Evolutionary conservation across 2,888 invertebrate genomes (phyloP), one percentile per base, ranked within the genome.

Genomic region (Volucella inflata): DNA sequence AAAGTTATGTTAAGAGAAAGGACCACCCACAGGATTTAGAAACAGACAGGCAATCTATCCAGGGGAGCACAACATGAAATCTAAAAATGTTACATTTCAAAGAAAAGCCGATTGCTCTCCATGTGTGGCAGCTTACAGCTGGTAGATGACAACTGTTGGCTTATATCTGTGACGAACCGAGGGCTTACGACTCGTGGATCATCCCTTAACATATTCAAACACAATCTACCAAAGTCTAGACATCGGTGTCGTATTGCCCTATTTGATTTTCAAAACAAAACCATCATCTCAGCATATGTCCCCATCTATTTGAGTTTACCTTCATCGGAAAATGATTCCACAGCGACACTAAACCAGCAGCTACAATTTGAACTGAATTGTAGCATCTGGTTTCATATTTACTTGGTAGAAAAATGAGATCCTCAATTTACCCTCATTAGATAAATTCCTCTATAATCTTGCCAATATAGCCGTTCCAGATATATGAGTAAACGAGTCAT

Each of bases 201-300:
- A 30, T 30, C 30, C 30, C 30, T 30, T 30, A 67, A 44, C 55
- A 14, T 44, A 53, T 68, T 68, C 67, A 68, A 68, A 55, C 30
- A 30, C 44, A 68, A 68, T 55, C 67, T 44, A 36, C 36, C 30
- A 16, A 55, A 44, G 67, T 68, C 53, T 68, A 68, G 67, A 68
- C 67, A 68, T 53, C 44, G 67, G 14, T 44, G 53, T 68, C 17
- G 30, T 21, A 62, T 72, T 48, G 40, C 60, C 38, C 48, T 17
- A 1, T 6, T 48, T 59, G 30, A 14, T 71, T 40, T 11, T 40
- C 9, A 12, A 46, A 3, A 38, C 17, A 12, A 40, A 42, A 53
- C 40, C 38, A 10, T 50, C 38, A 16, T 50, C 16, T n/a, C 16
- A 48, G 11, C n/a, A 21, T 16, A 4, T 21, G 16, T 38, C 12